Evolutionary conservation across 1,140 invertebrate species (phyloP), one percentile per base, ranked within the genome.

Genomic region (Drosophila parabipectinata): DNA sequence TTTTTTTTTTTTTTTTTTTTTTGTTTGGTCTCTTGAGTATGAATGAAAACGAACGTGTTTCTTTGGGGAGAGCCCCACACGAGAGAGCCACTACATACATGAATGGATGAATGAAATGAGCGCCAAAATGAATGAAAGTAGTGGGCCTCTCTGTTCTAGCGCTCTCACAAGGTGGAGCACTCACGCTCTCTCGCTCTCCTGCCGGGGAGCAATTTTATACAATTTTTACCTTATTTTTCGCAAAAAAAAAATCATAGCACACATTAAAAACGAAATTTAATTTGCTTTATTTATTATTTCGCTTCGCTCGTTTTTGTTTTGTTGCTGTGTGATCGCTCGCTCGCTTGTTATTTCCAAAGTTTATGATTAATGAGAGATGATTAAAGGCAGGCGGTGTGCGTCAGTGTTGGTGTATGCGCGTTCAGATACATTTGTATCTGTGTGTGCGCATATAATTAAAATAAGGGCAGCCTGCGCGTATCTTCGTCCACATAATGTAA

Each of bases 11-110:
- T 18, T 55, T 72, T 73, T 7, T 18, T 47, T 1, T 21, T 47
- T 71, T 75, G 32, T 58, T 58, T 39, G 15, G 83, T 58, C 66
- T 77, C 60, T 55, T 55, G 54, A 88, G 83, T 73, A 83, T 88
- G 83, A 88, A 88, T 89, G 84, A 79, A 83, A 88, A 83, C 83
- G 83, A 87, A 87, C 78, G 82, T 85, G 83, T 85, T 88, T 85
- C 64, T 60, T 76, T 1, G n/a, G 14, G 39, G 62, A 51, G 73
- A 57, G 39, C 64, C 53, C 67, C 56, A 52, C 39, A 21, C 44
- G 39, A 48, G 57, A 47, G 37, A 50, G 47, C 67, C 45, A 59
- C 41, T 9, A 18, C 34, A 37, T 37, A 37, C 34, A 37, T 37
- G 59, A 59, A 57, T 52, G 72, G 45, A 87, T 82, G 83, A 78